Conservation (phyloP, 2,797 vertebrate species). For the Miichthys miiuy region DNA sequence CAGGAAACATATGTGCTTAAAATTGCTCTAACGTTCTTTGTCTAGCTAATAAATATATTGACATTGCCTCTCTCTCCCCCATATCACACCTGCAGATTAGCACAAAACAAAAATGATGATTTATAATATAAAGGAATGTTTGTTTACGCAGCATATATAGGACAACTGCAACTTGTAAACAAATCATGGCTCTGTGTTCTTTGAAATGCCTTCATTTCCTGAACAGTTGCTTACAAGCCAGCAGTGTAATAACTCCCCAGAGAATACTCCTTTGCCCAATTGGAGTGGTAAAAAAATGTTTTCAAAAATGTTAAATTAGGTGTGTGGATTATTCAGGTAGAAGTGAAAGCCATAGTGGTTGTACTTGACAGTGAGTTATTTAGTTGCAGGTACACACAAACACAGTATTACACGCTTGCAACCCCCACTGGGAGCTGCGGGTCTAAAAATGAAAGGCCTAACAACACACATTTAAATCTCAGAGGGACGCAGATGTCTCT, state of each 20-base stretch:
- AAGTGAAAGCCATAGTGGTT: constrained; percentile 73
- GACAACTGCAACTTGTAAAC: constrained; percentile 70
- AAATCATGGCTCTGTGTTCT: constrained; percentile 70
- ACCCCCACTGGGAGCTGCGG: constrained; percentile 82
- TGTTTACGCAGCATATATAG: constrained; percentile 59
- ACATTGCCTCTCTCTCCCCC: not conserved
- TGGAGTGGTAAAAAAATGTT: constrained; percentile 60
- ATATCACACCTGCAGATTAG: constrained; percentile 38
- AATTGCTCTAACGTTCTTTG: not conserved
- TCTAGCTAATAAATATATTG: not conserved
- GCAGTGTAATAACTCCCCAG: constrained; percentile 70
- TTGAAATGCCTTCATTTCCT: constrained; percentile 75
- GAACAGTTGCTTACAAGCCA: constrained; percentile 72
- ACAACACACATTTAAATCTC: constrained; percentile 86
- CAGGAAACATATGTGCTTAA: not conserved
- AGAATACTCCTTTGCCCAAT: constrained; percentile 64
- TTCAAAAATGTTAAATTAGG: constrained; percentile 73
- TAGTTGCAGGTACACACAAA: constrained; percentile 83
- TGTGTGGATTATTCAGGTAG: constrained; percentile 76
- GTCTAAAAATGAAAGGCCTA: constrained; percentile 89
- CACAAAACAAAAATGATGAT: constrained; percentile 27
- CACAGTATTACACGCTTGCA: constrained; percentile 84
- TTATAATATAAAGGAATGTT: constrained; percentile 44
- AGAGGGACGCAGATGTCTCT: constrained; percentile 85
- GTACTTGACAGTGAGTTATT: constrained; percentile 87